A percentile compares a stretch with the other conserved stretches of the same genome.
Conservation (phyloP, 2,113 vertebrate species). For the Oreotrochilus melanogaster region DNA sequence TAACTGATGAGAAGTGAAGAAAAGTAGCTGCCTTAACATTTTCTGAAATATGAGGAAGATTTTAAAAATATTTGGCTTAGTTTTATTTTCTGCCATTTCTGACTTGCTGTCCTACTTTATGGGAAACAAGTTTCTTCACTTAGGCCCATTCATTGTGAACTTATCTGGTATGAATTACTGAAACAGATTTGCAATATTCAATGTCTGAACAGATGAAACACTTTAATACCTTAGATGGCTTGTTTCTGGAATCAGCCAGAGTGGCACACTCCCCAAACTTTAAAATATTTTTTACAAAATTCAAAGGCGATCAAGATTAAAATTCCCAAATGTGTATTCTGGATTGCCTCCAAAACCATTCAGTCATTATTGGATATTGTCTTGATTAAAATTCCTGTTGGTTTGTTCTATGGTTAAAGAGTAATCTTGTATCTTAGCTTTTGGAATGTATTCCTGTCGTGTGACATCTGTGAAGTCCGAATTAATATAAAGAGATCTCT, state of each 20-base stretch:
- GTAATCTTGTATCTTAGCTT: conserved; percentile 81
- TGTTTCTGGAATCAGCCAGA: conserved; percentile 84
- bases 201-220: conserved; percentile 86
- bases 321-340: conserved; percentile 84
- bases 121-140: conserved; percentile 33
- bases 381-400: conserved; percentile 90
- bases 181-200: conserved; percentile 85
- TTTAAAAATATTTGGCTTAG: not conserved
- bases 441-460: conserved; percentile 82
- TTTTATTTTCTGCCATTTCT: conserved; percentile 28
- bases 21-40: conserved; percentile 9
- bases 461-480: conserved; percentile 74
- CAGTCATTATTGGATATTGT: conserved; percentile 88
- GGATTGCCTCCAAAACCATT: conserved; percentile 79
- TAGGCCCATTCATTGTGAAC: conserved; percentile 63
- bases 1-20: not conserved
- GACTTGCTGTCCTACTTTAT: conserved; percentile 5
- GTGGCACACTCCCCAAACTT: conserved; percentile 75
- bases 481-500: conserved; percentile 85
- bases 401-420: conserved; percentile 83
- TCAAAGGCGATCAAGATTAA: conserved; percentile 84
- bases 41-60: not conserved
- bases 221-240: conserved; percentile 84
- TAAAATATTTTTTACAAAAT: conserved; percentile 75
- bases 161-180: conserved; percentile 83